phyloP scores from a whole-genome alignment of 2,888 invertebrate genomes.

The Lycaena phlaeas region DNA sequence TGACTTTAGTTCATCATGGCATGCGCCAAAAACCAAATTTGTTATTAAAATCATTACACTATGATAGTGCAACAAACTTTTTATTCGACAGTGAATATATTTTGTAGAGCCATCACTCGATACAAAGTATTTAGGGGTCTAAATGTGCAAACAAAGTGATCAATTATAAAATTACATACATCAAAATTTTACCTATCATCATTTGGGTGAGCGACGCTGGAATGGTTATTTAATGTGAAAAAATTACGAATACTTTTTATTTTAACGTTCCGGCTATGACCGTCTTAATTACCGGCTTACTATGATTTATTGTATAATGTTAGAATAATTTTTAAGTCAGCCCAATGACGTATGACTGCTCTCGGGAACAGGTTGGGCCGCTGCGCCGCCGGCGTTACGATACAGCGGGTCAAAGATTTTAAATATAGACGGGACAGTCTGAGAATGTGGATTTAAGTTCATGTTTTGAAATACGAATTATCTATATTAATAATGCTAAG shows the following conservation, averaged over 20 bases:
- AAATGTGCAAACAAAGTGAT: too few relatives aligned
- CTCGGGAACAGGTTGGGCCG: conserved; percentile 49
- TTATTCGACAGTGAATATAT: too few relatives aligned
- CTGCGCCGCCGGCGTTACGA: conserved; percentile 62
- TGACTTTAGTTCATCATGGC: too few relatives aligned
- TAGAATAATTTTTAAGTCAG: conserved; percentile 61
- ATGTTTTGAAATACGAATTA: too few relatives aligned
- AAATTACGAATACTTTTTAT: conserved; percentile 63
- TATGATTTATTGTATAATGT: conserved; percentile 70
- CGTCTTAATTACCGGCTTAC: conserved; percentile 71
- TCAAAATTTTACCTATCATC: conserved; percentile 44
- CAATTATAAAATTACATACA: conserved; percentile 18
- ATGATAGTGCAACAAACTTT: too few relatives aligned
- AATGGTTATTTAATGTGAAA: conserved; percentile 71
- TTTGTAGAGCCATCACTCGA: too few relatives aligned
- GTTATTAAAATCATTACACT: too few relatives aligned
- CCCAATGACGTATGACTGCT: conserved; percentile 64
- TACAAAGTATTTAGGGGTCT: too few relatives aligned
- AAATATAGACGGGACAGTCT: neutral
- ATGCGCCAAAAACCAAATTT: too few relatives aligned
- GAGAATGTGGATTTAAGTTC: too few relatives aligned
- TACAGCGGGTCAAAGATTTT: conserved; percentile 15
- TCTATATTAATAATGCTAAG: too few relatives aligned
- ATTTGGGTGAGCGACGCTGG: conserved; percentile 40
- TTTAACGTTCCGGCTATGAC: conserved; percentile 62